Percentiles rank a stretch among this genome's conserved stretches.
phyloP scores from a whole-genome alignment of 64 coral and sea anemone species.

The Acropora yongei region DNA sequence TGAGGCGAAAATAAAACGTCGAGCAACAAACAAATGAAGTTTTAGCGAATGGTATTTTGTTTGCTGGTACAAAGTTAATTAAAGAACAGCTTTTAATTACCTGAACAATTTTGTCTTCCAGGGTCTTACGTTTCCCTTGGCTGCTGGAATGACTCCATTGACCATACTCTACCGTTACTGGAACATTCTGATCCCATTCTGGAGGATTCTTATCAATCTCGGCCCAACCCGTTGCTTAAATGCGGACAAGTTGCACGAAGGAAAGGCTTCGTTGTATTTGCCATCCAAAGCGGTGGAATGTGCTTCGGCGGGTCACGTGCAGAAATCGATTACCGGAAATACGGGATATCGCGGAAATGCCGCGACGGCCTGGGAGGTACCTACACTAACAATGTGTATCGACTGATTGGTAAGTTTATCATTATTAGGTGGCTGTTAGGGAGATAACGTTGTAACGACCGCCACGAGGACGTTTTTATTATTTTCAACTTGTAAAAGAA shows the following conservation, averaged over 20 bases:
- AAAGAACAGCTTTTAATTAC: background rate
- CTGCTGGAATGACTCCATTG: constrained; percentile 80
- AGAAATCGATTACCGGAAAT: constrained; percentile 58
- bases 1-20: too few relatives aligned
- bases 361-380: constrained; percentile 62
- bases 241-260: constrained; percentile 79
- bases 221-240: constrained; percentile 61
- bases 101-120: background rate
- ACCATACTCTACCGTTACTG: constrained; percentile 52
- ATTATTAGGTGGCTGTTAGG: background rate
- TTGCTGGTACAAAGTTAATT: too few relatives aligned
- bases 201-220: constrained; percentile 79
- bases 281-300: constrained; percentile 81
- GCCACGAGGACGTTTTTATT: too few relatives aligned
- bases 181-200: constrained; percentile 74
- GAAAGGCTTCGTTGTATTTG: constrained; percentile 80
- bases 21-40: too few relatives aligned
- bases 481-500: too few relatives aligned
- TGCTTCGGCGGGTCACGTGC: constrained; percentile 81
- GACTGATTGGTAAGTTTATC: constrained; percentile 71
- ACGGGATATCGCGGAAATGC: constrained; percentile 83
- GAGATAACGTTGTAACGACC: too few relatives aligned
- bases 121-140: constrained; percentile 77
- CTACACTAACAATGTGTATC: constrained; percentile 86
- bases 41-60: too few relatives aligned